Evolutionary conservation across 30 jellyfish, hydroid and myxozoan species (phyloP).

Genomic region (Cassiopea xamachana): DNA sequence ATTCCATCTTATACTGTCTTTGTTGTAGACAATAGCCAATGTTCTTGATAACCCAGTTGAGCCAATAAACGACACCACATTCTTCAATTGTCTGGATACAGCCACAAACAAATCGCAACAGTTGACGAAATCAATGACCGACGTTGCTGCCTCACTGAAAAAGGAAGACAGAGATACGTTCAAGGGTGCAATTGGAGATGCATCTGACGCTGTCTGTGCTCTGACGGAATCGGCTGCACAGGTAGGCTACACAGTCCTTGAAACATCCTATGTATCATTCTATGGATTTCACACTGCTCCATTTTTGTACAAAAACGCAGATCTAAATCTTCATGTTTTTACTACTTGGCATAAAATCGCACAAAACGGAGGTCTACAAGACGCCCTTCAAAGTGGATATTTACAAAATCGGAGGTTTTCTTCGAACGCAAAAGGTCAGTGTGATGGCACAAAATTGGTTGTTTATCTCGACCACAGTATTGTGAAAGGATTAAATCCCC

Average conservation of each 20-base stretch:
- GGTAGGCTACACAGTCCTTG: constrained; percentile 44
- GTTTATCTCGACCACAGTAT: too few species aligned
- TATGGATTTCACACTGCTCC: too few species aligned
- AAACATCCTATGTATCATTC: too few species aligned
- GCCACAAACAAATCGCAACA: constrained; percentile 94
- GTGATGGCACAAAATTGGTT: too few species aligned
- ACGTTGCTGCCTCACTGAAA: constrained; percentile 82
- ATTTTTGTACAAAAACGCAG: too few species aligned
- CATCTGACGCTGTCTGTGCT: constrained; percentile 97
- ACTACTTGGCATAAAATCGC: too few species aligned
- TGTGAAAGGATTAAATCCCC: too few species aligned
- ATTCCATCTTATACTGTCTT: background rate
- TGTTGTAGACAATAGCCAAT: constrained; percentile 70
- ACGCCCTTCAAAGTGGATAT: too few species aligned
- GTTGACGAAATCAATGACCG: constrained; percentile 91
- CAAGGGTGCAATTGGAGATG: constrained; percentile 88
- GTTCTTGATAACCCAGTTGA: constrained; percentile 95
- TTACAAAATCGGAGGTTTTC: too few species aligned
- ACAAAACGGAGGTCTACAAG: too few species aligned
- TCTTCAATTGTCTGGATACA: constrained; percentile 93
- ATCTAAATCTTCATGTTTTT: too few species aligned
- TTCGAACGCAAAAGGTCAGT: too few species aligned
- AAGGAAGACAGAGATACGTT: constrained; percentile 87
- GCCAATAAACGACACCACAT: constrained; percentile 95
- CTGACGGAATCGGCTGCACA: constrained; percentile 98